Evolutionary conservation across 2,797 vertebrate genomes (phyloP), one percentile per base, ranked within the genome.

Genomic region (Cryptoprocta ferox): DNA sequence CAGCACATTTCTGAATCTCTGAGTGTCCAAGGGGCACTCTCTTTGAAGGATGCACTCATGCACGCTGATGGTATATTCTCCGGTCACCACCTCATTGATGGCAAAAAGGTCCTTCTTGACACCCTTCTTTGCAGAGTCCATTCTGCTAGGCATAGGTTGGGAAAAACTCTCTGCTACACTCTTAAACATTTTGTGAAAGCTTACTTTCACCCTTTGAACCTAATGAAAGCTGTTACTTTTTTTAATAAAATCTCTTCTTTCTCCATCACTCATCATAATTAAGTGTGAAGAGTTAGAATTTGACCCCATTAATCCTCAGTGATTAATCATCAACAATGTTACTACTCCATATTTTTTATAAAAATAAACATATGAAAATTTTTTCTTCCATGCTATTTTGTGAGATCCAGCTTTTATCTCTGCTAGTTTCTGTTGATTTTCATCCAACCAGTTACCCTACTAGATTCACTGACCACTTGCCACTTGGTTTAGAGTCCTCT

Each of bases 11-110:
- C 18, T 99, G 99, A 98, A 99, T 99, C 95, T 99, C 99, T 99
- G 86, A 99, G 99, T 83, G 99, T 99, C 0, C 99, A 99, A 0
- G 99, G 99, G 21, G 99, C 99, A 73, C 99, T 98, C 83, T 98
- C 99, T 98, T 99, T 99, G 98, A 99, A 99, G 99, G 98, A 99
- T 99, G 91, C 99, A 98, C 95, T 99, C 99, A 98, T 99, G 99
- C 94, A 99, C 97, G 95, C 99, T 99, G 98, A 99, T 99, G 91
- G 99, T 99, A 97, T 99, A 99, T 97, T 99, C 99, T 98, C 99
- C 98, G 61, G 99, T 99, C 87, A 99, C 99, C 61, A 99, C 99
- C 98, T 99, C 99, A 12, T 3, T 81, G 8, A 48, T 26, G 3
- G 28, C 4, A 78, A 5, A 71, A 66, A 37, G 7, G 0, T 2